phyloP scores from a whole-genome alignment of 2,888 invertebrate species.

The Didymodactylos carnosus region DNA sequence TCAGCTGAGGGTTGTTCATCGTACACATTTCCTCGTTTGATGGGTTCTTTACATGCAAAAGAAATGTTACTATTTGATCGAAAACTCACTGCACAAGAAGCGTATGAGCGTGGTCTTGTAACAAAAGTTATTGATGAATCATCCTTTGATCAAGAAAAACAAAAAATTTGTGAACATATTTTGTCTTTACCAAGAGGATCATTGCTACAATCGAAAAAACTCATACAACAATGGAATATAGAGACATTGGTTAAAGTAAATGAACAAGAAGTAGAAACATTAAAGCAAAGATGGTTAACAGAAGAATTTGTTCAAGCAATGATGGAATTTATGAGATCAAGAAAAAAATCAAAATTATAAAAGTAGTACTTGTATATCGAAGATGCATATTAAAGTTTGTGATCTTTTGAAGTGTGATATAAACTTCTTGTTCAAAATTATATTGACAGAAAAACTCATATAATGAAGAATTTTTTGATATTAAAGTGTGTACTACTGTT shows the following conservation, averaged over 20 bases:
- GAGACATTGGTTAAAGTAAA: constrained; percentile 48
- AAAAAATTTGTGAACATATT: not conserved
- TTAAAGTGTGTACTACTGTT: no score
- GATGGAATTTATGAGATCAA: constrained; percentile 32
- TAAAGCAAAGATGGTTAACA: constrained; percentile 46
- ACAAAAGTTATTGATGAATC: not conserved
- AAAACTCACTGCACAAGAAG: constrained; percentile 12
- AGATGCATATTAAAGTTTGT: no score
- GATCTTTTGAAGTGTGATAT: no score
- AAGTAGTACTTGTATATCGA: no score
- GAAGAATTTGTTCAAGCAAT: constrained; percentile 48
- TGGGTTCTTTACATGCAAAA: constrained; percentile 8
- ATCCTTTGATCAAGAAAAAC: not conserved
- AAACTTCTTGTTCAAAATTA: no score
- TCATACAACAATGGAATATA: constrained; percentile 44
- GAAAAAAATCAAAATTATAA: not conserved
- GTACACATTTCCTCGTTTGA: constrained; percentile 51
- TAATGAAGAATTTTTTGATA: no score
- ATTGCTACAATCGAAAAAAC: constrained; percentile 48
- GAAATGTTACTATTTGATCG: constrained; percentile 9
- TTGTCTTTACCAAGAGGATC: constrained; percentile 41
- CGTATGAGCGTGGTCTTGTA: constrained; percentile 8
- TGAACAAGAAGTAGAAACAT: constrained; percentile 46
- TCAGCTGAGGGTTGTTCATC: constrained; percentile 74
- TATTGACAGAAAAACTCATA: no score